Base-by-base conservation (phyloP, 1,140 invertebrate genomes). In the Drosophila biarmipes region DNA sequence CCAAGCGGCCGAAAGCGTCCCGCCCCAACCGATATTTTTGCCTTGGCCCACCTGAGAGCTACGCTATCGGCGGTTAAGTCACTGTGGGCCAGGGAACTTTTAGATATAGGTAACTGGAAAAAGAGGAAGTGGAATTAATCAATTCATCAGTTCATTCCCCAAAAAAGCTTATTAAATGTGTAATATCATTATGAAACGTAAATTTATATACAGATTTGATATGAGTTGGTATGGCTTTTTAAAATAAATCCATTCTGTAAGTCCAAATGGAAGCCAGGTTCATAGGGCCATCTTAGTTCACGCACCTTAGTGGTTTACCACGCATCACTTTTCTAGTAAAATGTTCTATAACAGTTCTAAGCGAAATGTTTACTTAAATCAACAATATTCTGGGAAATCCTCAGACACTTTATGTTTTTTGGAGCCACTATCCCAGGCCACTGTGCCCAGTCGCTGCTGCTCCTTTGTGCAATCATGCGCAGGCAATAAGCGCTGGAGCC, bases 401-500 rank as follows among this genome's bases (percentile, higher is more conserved):
- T 7, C 2, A 15, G 14, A 14, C 7, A 27, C 17, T 7, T 19
- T 0, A 4, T 21, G 40, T 12, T 10, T 7, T 29, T 21, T 15
- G 4, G 2, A 63, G 1, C 6, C 5, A 2, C 2, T 14, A 11
- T 21, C 12, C 24, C 10, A 12, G 10, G 14, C 45, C 45, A 49
- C 46, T 73, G 66, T 59, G 61, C 67, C 51, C 29, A 38, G 64
- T 56, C 24, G 38, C 51, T 38, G 80, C 53, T 69, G 68, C 64
- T 77, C 76, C 56, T 78, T 77, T 79, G 82, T 76, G 67, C 59
- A 79, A 68, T 89, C 84, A 89, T 84, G 80, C 73, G 80, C 81
- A 84, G 72, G 69, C 80, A 84, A 81, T 78, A 73, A 80, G 63
- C 78, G 55, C 55, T 56, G 35, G 42, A 43, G 68, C 75, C 40